Evolutionary conservation across 2,113 vertebrate species (phyloP), one percentile per base, ranked within the genome.

Genomic region (Diglossa brunneiventris): DNA sequence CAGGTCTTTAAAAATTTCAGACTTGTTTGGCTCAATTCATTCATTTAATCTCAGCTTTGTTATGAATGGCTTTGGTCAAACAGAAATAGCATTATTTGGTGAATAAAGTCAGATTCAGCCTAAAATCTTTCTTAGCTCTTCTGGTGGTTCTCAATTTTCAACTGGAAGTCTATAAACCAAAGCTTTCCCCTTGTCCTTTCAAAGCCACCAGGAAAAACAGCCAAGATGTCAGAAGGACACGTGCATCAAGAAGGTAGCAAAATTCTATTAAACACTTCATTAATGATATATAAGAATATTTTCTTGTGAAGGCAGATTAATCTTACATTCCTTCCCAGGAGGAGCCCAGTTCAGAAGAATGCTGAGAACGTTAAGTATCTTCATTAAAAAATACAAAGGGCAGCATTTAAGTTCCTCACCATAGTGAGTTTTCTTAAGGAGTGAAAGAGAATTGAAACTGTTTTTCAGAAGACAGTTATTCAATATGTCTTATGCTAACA

Each of bases 391-490:
- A 83, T 50, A 70, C 13, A 2, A 89, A 84, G 53, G 52, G 42
- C 30, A 91, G 55, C 33, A 58, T 52, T 49, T n/a, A 82, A 89
- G 75, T 69, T 84, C 83, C 70, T 82, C 46, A 42, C 83, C 37
- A 15, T 15, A 49, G 64, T 73, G 89, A 61, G 31, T 94, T 94
- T 93, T 92, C 75, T 94, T 83, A 61, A 77, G 74, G 42, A 20
- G 77, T 76, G 69, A 80, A 91, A 94, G 83, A 66, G 59, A 79
- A 81, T 89, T 86, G 82, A 89, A 86, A 89, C 50, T 94, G 82
- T 83, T 96, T 96, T 94, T 91, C 24, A 62, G 89, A 79, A 95
- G 92, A 78, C 81, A 93, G 84, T 83, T 97, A 89, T 79, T 97
- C 97, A 90, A 94, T 95, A 95, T 37, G 75, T 93, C 95, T 95